Conservation (phyloP, 1,140 invertebrate genomes). For the Oscheius sp. region DNA sequence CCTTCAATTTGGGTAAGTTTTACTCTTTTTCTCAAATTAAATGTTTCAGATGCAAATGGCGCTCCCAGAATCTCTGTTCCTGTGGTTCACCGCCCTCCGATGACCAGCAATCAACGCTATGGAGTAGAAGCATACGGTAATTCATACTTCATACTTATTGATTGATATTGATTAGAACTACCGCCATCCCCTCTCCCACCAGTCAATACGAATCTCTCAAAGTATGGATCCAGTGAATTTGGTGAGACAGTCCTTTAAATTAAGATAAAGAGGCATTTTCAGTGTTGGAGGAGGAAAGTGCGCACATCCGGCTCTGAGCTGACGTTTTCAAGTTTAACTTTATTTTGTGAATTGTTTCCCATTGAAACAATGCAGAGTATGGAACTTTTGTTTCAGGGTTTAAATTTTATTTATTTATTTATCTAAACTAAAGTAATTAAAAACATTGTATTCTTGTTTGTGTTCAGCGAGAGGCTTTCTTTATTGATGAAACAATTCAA, state of each 20-base stretch:
- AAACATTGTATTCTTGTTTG: too few species aligned
- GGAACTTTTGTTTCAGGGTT: too few species aligned
- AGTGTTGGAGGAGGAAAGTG: conserved; percentile 1
- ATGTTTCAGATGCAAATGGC: not conserved
- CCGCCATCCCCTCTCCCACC: not conserved
- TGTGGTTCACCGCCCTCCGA: not conserved
- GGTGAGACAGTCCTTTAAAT: not conserved
- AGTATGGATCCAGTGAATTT: not conserved
- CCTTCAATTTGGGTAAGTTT: not conserved
- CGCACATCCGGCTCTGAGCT: not conserved
- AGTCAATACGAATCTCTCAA: not conserved
- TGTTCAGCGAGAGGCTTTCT: too few species aligned
- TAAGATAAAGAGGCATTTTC: not conserved
- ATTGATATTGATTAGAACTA: too few species aligned
- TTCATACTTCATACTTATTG: too few species aligned
- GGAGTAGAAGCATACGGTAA: not conserved
- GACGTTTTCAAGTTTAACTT: too few species aligned
- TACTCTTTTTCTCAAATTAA: not conserved
- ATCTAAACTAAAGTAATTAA: too few species aligned
- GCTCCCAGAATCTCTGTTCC: not conserved
- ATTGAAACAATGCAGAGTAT: too few species aligned
- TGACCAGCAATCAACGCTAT: not conserved
- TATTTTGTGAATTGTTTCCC: too few species aligned
- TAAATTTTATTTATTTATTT: too few species aligned
- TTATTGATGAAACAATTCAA: too few species aligned